Evolutionary conservation across 2,888 invertebrate species (phyloP).

Genomic region (Hipparchia semele): DNA sequence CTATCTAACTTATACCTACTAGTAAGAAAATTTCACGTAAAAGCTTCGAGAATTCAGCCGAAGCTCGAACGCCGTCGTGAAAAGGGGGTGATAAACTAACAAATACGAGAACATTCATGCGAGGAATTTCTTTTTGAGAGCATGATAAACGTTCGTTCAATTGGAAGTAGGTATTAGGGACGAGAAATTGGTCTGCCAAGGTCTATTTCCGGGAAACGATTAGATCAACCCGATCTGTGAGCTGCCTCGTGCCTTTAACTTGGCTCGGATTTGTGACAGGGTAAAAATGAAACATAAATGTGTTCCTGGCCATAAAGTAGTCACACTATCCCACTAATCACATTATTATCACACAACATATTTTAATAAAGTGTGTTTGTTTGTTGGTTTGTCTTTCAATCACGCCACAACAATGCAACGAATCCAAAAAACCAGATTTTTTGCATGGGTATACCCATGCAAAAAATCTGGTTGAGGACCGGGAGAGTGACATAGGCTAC

Average conservation of each 20-base stretch:
- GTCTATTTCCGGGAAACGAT: constrained; percentile 3
- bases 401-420: no score
- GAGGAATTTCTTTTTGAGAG: constrained; percentile 12
- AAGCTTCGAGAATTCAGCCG: constrained; percentile 12
- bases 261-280: no score
- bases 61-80: constrained; percentile 10
- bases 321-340: no score
- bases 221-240: constrained; percentile 15
- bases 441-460: no score
- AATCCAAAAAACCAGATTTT: no score
- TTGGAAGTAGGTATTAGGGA: constrained; percentile 14
- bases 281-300: no score
- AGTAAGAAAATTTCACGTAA: constrained; percentile 4
- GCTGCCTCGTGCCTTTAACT: not conserved
- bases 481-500: no score
- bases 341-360: no score
- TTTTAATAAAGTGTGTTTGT: no score
- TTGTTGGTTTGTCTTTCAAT: no score
- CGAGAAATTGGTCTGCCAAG: constrained; percentile 13
- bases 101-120: constrained; percentile 13
- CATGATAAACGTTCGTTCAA: constrained; percentile 13
- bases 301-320: no score
- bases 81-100: constrained; percentile 13
- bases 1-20: not conserved
- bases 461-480: no score